Evolutionary conservation across 1,140 invertebrate genomes (phyloP).

Genomic region (Formica selysi): DNA sequence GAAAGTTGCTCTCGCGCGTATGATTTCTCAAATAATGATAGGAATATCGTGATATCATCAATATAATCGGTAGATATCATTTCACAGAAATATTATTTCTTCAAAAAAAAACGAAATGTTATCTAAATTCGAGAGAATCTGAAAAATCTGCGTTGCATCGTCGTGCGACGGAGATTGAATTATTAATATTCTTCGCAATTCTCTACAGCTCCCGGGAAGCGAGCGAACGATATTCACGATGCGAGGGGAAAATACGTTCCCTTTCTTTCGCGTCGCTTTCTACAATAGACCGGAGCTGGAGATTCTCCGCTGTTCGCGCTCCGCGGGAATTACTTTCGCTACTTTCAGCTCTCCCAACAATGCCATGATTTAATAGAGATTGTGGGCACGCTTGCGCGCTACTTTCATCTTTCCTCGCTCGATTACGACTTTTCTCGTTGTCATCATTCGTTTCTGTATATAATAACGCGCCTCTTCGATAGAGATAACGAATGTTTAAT

Average conservation of each 20-base stretch:
- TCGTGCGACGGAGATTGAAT: background rate
- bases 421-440: conserved; percentile 52
- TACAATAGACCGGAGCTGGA: conserved; percentile 59
- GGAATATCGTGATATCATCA: background rate
- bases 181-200: conserved; percentile 36
- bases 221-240: conserved; percentile 22
- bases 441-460: conserved; percentile 13
- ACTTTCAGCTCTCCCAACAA: conserved; percentile 70
- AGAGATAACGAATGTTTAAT: conserved; percentile 33
- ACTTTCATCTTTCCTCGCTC: conserved; percentile 68
- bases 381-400: conserved; percentile 10
- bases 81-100: no score
- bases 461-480: background rate
- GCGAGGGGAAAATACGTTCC: conserved; percentile 5
- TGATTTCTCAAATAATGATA: background rate
- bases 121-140: background rate
- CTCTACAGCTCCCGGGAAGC: conserved; percentile 3
- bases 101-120: no score
- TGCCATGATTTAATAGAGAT: conserved; percentile 65
- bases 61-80: no score
- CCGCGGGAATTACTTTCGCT: conserved; percentile 73
- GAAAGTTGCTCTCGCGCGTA: background rate
- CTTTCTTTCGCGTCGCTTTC: conserved; percentile 64
- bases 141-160: background rate
- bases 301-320: conserved; percentile 61